Conservation (phyloP, 2,797 vertebrate genomes). For the Prionace glauca region DNA sequence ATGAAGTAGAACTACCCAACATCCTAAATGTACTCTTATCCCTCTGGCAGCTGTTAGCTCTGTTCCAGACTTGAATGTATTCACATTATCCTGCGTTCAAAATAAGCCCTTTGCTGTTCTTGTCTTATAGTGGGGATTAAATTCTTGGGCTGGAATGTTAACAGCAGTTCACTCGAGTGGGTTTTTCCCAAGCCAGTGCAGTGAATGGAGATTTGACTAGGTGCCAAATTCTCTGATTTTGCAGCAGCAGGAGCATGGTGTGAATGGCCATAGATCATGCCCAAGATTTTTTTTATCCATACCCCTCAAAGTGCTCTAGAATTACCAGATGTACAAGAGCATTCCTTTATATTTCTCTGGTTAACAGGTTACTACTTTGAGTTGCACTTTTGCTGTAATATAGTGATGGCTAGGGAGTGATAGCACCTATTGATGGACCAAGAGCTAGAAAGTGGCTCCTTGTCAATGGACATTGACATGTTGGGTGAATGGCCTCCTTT, state of each 20-base stretch:
- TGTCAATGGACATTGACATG: not conserved
- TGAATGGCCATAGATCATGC: too few species aligned
- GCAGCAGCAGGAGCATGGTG: too few species aligned
- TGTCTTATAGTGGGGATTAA: not conserved
- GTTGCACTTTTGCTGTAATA: not conserved
- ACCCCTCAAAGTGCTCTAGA: not conserved
- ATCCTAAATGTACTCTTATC: not conserved
- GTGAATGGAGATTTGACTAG: too few species aligned
- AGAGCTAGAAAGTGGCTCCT: not conserved
- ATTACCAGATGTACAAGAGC: not conserved
- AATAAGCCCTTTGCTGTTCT: not conserved
- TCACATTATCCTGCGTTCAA: not conserved
- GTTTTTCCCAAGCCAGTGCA: too few species aligned
- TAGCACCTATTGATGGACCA: not conserved
- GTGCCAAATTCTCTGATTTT: too few species aligned
- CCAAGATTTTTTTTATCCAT: not conserved
- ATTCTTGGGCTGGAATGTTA: not conserved
- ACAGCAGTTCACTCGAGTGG: too few species aligned
- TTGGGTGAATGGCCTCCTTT: not conserved
- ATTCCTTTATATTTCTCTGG: not conserved
- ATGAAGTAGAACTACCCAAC: not conserved
- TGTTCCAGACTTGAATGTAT: not conserved
- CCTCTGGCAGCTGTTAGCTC: not conserved
- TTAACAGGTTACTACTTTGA: not conserved
- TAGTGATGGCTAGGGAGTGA: not conserved